phyloP scores from a whole-genome alignment of 2,113 vertebrate genomes.

The Leuciscus idus region DNA sequence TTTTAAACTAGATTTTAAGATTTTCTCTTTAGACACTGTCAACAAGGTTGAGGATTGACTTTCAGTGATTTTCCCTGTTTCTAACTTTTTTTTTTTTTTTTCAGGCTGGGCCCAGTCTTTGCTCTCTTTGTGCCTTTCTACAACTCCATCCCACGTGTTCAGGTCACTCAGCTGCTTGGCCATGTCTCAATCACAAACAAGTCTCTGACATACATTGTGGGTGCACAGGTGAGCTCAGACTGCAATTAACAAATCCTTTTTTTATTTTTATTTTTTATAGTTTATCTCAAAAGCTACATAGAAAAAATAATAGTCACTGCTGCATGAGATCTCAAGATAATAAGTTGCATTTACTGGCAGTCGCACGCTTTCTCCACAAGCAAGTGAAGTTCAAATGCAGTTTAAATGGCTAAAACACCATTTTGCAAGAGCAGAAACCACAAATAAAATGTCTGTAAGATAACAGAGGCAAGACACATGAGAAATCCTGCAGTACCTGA shows the following conservation, averaged over 20 bases:
- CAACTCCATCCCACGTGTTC: constrained; percentile 88
- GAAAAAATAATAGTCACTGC: not conserved
- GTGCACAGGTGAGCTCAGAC: constrained; percentile 85
- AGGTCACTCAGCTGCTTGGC: constrained; percentile 89
- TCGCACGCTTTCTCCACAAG: too few species aligned
- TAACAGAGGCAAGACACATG: not conserved
- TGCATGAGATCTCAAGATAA: not conserved
- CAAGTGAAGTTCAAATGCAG: not conserved
- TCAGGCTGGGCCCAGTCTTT: constrained; percentile 92
- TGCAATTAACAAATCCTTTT: not conserved
- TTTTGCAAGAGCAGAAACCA: not conserved
- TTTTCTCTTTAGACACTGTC: too few species aligned
- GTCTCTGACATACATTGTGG: constrained; percentile 92
- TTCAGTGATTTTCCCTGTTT: not conserved
- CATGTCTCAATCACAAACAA: constrained; percentile 95
- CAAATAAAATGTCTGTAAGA: not conserved
- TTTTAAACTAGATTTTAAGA: too few species aligned
- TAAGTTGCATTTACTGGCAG: not conserved
- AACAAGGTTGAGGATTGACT: not conserved
- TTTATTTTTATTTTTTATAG: too few species aligned
- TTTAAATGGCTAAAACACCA: not conserved
- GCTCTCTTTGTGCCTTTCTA: constrained; percentile 96
- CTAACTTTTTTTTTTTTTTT: not conserved
- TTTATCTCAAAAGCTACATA: not conserved
- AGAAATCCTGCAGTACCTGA: not conserved